These are phyloP conservation scores for Hydrocynus forskahlii DNA, from an alignment of 2,797 vertebrate genomes.

Conservation along the genomic window DNA sequence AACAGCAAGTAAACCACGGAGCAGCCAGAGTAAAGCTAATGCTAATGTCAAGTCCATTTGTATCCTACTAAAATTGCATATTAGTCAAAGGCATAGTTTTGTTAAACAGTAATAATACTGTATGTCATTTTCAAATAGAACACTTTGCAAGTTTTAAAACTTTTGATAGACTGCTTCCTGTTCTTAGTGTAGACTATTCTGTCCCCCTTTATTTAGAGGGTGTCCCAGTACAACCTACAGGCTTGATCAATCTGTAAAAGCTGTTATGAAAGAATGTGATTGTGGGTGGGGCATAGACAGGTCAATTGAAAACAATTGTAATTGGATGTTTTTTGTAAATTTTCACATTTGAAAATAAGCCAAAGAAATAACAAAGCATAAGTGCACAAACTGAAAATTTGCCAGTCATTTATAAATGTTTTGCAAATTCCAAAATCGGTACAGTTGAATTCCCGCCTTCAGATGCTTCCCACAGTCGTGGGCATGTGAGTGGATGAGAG, in stretches of 20 bases:
- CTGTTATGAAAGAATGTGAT: too few relatives aligned
- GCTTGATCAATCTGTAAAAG: too few relatives aligned
- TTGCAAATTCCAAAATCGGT: not conserved
- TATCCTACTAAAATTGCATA: too few relatives aligned
- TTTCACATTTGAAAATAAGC: not conserved
- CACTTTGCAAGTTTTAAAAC: too few relatives aligned
- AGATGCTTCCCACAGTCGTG: constrained; percentile 7
- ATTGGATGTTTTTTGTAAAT: not conserved
- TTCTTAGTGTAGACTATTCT: too few relatives aligned
- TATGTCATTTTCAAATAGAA: too few relatives aligned
- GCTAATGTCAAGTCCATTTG: too few relatives aligned
- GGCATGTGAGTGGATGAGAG: constrained; percentile 21
- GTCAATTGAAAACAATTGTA: not conserved
- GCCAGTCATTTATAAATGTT: not conserved
- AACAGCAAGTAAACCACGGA: too few relatives aligned
- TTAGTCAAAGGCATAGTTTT: too few relatives aligned
- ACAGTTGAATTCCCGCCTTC: not conserved
- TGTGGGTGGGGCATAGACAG: not conserved
- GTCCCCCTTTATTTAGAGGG: not conserved
- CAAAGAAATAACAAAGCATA: not conserved
- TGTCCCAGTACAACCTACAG: not conserved
- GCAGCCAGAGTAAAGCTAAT: too few relatives aligned
- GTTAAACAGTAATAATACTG: too few relatives aligned
- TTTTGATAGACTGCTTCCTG: too few relatives aligned
- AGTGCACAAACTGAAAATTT: not conserved